A percentile compares a stretch with the other conserved stretches of the same genome.
Evolutionary conservation across 2,888 invertebrate genomes (phyloP).

Genomic region (Cephus runcator): DNA sequence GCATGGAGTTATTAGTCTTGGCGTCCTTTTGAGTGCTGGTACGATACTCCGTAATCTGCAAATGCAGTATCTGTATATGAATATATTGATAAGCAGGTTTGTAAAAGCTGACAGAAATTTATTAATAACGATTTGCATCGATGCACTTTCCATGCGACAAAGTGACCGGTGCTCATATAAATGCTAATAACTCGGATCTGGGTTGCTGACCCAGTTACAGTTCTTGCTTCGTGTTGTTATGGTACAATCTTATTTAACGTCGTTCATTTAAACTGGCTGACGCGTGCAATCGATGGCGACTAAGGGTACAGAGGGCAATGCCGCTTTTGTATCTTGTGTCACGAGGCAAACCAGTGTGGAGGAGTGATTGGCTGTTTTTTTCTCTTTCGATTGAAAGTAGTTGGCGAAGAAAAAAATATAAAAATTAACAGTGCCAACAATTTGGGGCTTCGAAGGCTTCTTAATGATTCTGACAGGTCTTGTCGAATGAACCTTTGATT

Average conservation of each 20-base stretch:
- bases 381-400: too few species aligned
- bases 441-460: background rate
- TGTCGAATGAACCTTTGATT: background rate
- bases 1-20: background rate
- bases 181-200: slow-evolving; percentile 41
- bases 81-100: background rate
- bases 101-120: slow-evolving; percentile 40
- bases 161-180: slow-evolving; percentile 39
- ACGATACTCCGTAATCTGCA: too few species aligned
- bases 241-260: background rate
- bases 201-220: slow-evolving; percentile 34
- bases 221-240: background rate
- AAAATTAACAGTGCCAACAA: background rate
- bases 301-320: background rate
- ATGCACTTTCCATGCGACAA: slow-evolving; percentile 42
- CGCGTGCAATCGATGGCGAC: background rate
- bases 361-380: background rate
- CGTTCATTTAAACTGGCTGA: background rate
- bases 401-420: too few species aligned
- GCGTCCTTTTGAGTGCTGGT: background rate
- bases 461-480: background rate
- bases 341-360: background rate
- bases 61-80: background rate
- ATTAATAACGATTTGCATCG: slow-evolving; percentile 44
- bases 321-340: background rate